These are phyloP conservation scores for Hoplodrina blanda DNA, from an alignment of 2,888 invertebrate species.

Conservation along the genomic window DNA sequence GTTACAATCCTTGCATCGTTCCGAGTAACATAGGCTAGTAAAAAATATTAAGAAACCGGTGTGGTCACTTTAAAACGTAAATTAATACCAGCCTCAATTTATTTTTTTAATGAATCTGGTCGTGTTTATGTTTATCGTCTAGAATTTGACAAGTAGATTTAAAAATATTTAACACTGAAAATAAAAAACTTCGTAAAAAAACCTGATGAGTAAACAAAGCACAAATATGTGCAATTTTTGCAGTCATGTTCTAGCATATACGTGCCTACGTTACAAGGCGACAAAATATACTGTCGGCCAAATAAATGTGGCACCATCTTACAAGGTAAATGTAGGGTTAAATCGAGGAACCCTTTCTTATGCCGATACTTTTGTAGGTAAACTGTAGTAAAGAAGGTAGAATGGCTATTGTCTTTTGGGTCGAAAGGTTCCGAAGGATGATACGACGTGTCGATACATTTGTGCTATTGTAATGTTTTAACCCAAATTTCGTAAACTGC, in stretches of 20 bases:
- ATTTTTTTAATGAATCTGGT: no score
- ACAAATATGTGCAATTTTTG: no score
- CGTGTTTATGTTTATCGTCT: no score
- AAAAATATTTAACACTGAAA: no score
- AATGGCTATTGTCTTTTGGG: conserved; percentile 40
- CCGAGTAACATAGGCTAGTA: no score
- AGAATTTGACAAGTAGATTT: no score
- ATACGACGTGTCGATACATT: conserved; percentile 29
- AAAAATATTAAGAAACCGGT: no score
- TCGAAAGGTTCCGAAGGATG: conserved; percentile 21
- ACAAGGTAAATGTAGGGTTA: conserved; percentile 49
- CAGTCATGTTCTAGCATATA: conserved; percentile 23
- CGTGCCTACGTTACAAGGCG: conserved; percentile 11
- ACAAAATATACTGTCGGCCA: conserved; percentile 34
- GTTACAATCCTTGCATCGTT: no score
- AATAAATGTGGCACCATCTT: conserved; percentile 47
- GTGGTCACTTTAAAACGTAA: no score
- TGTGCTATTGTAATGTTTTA: conserved; percentile 28
- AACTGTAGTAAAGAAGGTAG: conserved; percentile 42
- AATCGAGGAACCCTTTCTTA: conserved; percentile 41
- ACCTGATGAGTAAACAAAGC: no score
- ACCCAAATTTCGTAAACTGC: neutral
- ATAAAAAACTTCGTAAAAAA: no score
- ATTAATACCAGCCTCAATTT: no score
- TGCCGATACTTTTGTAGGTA: conserved; percentile 42